phyloP scores from a whole-genome alignment of 2,113 vertebrate species.

The Smithornis capensis region DNA sequence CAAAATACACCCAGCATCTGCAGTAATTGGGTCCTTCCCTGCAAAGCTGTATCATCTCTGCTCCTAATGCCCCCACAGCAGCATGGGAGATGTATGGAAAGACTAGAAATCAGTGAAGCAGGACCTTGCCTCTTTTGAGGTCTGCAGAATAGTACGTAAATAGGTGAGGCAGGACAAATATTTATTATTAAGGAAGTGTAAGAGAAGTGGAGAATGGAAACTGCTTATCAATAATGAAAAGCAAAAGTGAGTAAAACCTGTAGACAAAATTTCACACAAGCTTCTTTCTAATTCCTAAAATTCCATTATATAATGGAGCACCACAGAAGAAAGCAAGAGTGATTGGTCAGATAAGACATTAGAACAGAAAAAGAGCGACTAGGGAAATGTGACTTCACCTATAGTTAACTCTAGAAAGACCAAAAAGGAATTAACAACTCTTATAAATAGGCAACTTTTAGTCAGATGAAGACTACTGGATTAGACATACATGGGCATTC shows the following conservation, averaged over 20 bases:
- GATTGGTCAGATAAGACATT: not conserved
- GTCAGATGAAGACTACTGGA: not conserved
- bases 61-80: not conserved
- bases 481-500: not conserved
- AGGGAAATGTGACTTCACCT: not conserved
- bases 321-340: not conserved
- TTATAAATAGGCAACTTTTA: not conserved
- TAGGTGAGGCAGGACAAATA: not conserved
- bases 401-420: not conserved
- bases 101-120: not conserved
- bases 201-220: not conserved
- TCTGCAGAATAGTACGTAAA: not conserved
- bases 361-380: not conserved
- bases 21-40: not conserved
- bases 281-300: not conserved
- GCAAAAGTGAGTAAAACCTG: not conserved
- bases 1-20: not conserved
- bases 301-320: not conserved
- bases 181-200: not conserved
- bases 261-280: not conserved
- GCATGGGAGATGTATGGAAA: not conserved
- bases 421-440: not conserved
- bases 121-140: not conserved
- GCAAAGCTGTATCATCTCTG: not conserved
- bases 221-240: slow-evolving; percentile 18